These are phyloP conservation scores for Holacanthus passer DNA, from an alignment of 2,113 vertebrate genomes.

Conservation along the genomic window DNA sequence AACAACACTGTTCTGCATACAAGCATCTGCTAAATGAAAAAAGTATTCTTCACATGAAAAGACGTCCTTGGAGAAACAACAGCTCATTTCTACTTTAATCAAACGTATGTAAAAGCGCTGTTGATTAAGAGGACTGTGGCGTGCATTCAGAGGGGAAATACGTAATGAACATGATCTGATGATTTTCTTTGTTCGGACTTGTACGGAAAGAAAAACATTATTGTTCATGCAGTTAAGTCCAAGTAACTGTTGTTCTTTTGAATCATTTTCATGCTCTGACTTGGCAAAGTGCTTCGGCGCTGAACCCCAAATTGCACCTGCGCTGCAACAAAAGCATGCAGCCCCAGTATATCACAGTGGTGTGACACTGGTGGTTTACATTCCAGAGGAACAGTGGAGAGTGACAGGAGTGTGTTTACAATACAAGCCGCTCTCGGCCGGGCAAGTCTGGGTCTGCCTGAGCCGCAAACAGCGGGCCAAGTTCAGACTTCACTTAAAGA, in stretches of 20 bases:
- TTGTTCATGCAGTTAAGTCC: constrained; percentile 12
- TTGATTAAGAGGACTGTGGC: constrained; percentile 88
- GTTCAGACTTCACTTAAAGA: constrained; percentile 66
- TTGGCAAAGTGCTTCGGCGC: constrained; percentile 20
- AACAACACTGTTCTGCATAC: constrained; percentile 88
- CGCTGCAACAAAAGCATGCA: constrained; percentile 41
- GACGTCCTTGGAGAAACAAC: constrained; percentile 92
- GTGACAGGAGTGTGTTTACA: constrained; percentile 71
- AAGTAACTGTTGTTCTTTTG: constrained; percentile 4
- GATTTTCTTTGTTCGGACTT: constrained; percentile 83
- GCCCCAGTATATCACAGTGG: constrained; percentile 1
- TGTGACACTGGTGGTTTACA: constrained; percentile 68
- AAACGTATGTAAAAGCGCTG: constrained; percentile 92
- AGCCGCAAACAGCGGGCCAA: constrained; percentile 64
- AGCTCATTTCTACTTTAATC: constrained; percentile 96
- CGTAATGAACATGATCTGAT: constrained; percentile 89
- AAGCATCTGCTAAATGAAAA: constrained; percentile 87
- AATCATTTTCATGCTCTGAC: constrained; percentile 35
- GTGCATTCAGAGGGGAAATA: constrained; percentile 88
- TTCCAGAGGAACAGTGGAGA: constrained; percentile 67
- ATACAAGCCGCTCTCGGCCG: constrained; percentile 59
- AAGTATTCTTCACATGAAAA: constrained; percentile 87
- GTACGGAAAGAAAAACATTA: constrained; percentile 26
- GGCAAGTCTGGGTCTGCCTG: constrained; percentile 77
- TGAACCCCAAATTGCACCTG: constrained; percentile 56